Percentiles rank a stretch among this genome's conserved stretches.
Conservation (phyloP, 2,797 vertebrate species). For the Sebastes steindachneri region DNA sequence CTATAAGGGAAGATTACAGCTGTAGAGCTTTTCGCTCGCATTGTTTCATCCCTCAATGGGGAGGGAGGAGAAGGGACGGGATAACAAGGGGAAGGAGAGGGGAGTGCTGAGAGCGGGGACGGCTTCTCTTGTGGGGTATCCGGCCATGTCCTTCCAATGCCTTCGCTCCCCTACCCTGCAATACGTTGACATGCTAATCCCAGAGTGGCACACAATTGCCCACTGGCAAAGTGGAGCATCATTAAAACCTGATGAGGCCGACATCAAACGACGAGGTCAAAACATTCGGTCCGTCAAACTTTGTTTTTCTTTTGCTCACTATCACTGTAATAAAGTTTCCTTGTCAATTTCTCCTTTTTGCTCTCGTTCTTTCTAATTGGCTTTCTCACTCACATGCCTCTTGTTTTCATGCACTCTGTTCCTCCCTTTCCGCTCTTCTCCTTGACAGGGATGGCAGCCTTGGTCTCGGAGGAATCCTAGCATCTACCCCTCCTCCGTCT, state of each 20-base stretch:
- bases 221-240: conserved; percentile 38
- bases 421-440: conserved; percentile 46
- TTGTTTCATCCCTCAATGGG: conserved; percentile 28
- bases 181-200: conserved; percentile 44
- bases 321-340: conserved; percentile 7
- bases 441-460: conserved; percentile 54
- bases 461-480: conserved; percentile 59
- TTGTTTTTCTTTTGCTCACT: neutral
- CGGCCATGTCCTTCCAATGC: conserved; percentile 50
- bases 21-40: conserved; percentile 31
- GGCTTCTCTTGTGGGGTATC: conserved; percentile 20
- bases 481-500: conserved; percentile 46
- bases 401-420: conserved; percentile 45
- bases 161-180: conserved; percentile 9
- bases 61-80: neutral
- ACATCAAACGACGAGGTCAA: conserved; percentile 44
- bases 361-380: conserved; percentile 8
- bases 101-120: neutral
- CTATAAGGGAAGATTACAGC: conserved; percentile 43
- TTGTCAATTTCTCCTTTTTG: neutral
- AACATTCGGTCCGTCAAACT: conserved; percentile 9
- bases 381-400: conserved; percentile 2
- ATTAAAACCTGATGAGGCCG: conserved; percentile 58
- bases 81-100: conserved; percentile 1
- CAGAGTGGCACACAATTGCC: conserved; percentile 30